Evolutionary conservation across 2,888 invertebrate species (phyloP), one percentile per base, ranked within the genome.

Genomic region (Pyrochroa serraticornis): DNA sequence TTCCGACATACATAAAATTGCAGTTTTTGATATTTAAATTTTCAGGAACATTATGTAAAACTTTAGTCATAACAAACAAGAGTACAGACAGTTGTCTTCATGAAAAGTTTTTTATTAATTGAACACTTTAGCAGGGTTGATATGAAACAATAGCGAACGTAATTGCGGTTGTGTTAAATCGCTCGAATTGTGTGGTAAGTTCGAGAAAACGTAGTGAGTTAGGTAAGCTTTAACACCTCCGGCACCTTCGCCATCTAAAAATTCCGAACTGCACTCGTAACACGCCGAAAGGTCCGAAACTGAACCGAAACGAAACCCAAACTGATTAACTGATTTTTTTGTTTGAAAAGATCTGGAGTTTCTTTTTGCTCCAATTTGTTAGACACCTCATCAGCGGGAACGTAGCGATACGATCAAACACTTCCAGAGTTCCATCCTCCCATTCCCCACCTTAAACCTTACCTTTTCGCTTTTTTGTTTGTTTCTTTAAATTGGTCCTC

Each of bases 311-410:
- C 56, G 55, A 57, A 58, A 50, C 57, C 62, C 58, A 52, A 61
- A 51, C 59, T 65, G 63, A 65, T 65, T 63, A 65, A 61, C 62
- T 53, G 61, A 63, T 61, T 65, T 65, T 63, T 59, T 65, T 42
- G 46, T 50, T 53, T 41, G 43, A 37, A 33, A 53, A 50, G 56
- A 33, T 58, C 33, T 41, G 43, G 49, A 32, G 47, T 48, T 53
- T 50, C 50, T 44, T 46, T 60, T 50, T 36, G 31, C 41, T 60
- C 52, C 38, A 61, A 63, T 63, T 65, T 63, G 60, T 59, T 63
- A 56, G 61, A 57, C 59, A 63, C 58, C 51, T 63, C 56, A 59
- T 59, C 58, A 58, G 37, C 43, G 56, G 13, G 42, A 56, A 52
- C 47, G 51, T 34, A 55, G 30, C 44, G 58, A 58, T 58, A 47